phyloP scores from a whole-genome alignment of 2,113 vertebrate genomes.

The Mesembrinibis cayennensis region DNA sequence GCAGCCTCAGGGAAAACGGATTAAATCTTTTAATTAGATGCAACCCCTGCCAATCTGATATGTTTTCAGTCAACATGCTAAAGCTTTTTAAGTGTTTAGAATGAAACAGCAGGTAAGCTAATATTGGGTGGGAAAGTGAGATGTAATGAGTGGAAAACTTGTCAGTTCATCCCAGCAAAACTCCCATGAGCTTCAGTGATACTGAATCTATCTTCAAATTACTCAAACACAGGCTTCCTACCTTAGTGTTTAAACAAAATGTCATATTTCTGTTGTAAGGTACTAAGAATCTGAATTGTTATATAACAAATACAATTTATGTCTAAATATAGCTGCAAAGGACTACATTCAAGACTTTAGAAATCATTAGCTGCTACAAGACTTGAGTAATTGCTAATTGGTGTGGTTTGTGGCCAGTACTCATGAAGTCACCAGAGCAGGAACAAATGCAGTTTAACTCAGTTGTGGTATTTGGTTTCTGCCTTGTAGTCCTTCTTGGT shows the following conservation, averaged over 20 bases:
- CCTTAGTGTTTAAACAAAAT: not conserved
- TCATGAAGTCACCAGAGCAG: not conserved
- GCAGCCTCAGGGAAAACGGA: not conserved
- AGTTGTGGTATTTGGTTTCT: not conserved
- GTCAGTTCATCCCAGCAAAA: not conserved
- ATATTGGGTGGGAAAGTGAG: not conserved
- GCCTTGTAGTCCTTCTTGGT: not conserved
- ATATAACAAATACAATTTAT: not conserved
- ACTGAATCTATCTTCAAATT: not conserved
- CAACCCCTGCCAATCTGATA: not conserved
- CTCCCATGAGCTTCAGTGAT: not conserved
- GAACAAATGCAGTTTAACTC: not conserved
- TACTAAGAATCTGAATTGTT: not conserved
- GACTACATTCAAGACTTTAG: not conserved
- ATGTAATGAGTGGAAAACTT: not conserved
- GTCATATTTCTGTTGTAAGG: not conserved
- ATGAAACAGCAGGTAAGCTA: not conserved
- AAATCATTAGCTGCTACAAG: not conserved
- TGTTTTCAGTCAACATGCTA: not conserved
- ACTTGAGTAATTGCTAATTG: not conserved
- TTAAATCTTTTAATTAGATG: not conserved
- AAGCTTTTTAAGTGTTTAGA: not conserved
- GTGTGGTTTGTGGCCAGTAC: not conserved
- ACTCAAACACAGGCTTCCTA: not conserved
- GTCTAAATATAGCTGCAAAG: not conserved